These are phyloP conservation scores for Labia minor DNA, from an alignment of 2,888 invertebrate species.

Conservation along the genomic window DNA sequence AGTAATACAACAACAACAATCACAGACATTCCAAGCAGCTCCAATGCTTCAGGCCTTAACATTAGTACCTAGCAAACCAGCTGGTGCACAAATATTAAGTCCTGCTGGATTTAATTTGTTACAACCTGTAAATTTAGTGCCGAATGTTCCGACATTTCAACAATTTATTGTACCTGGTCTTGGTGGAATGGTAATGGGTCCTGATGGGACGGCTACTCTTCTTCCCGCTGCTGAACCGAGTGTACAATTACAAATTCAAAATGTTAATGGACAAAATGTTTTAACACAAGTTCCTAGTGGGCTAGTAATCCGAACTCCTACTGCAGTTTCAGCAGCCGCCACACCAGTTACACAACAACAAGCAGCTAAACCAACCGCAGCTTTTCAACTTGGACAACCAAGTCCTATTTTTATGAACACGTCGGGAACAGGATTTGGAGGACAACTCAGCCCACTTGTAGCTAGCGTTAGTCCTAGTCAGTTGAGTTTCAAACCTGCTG, in stretches of 20 bases:
- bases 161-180: conserved; percentile 74
- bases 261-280: conserved; percentile 67
- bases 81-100: conserved; percentile 41
- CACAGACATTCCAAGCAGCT: conserved; percentile 42
- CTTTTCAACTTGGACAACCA: conserved; percentile 29
- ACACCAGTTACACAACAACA: conserved; percentile 39
- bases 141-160: conserved; percentile 67
- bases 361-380: conserved; percentile 39
- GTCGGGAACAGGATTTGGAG: conserved; percentile 28
- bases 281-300: conserved; percentile 62
- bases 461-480: conserved; percentile 58
- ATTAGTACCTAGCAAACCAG: conserved; percentile 64
- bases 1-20: conserved; percentile 15
- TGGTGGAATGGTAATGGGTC: conserved; percentile 72
- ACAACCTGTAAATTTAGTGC: conserved; percentile 71
- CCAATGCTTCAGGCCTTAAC: conserved; percentile 65
- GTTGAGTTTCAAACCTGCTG: conserved; percentile 42
- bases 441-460: conserved; percentile 58
- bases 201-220: conserved; percentile 58
- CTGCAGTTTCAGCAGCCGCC: conserved; percentile 39
- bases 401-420: conserved; percentile 28
- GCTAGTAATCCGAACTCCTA: conserved; percentile 65
- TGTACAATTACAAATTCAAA: conserved; percentile 66
- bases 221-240: conserved; percentile 56
- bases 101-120: conserved; percentile 54